Percentiles rank a stretch among this genome's conserved stretches.
phyloP scores from a whole-genome alignment of 2,113 vertebrate species.

The Symphodus melops region DNA sequence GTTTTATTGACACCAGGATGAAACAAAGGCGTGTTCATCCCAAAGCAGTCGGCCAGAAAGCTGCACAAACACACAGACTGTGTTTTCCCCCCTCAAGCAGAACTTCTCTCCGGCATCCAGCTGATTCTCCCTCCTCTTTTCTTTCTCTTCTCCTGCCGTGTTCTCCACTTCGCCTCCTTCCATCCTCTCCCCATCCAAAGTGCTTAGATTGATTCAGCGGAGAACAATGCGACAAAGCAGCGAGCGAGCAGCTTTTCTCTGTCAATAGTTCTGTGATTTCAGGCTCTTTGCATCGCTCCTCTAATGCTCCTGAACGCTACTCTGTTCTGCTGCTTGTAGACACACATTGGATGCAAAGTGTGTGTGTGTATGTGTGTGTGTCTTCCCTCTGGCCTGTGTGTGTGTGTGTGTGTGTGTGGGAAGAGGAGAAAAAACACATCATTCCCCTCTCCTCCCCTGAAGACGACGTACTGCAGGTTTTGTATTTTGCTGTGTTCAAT shows the following conservation, averaged over 20 bases:
- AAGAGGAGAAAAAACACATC: neutral
- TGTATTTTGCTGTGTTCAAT: neutral
- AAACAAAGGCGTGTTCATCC: no score
- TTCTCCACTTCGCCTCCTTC: conserved; percentile 23
- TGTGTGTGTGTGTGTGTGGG: neutral
- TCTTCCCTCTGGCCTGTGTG: no score
- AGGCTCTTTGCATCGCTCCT: conserved; percentile 34
- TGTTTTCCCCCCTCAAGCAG: conserved; percentile 15
- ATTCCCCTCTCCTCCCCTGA: conserved; percentile 8
- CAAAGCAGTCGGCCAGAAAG: neutral
- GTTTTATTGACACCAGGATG: conserved; percentile 14
- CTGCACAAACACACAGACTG: neutral
- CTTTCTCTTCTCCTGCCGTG: neutral
- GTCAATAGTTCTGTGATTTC: conserved; percentile 47
- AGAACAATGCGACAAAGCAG: conserved; percentile 16
- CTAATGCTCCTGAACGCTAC: conserved; percentile 12
- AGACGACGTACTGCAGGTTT: conserved; percentile 11
- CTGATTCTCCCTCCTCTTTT: conserved; percentile 1
- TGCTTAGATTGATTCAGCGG: conserved; percentile 36
- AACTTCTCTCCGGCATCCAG: conserved; percentile 3
- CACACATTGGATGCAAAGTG: neutral
- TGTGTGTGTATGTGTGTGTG: neutral
- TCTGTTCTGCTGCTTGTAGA: conserved; percentile 5
- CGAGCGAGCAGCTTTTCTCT: conserved; percentile 25
- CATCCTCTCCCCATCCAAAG: conserved; percentile 18